Base-by-base conservation (phyloP, 2,113 vertebrate species). In the Collichthys lucidus region DNA sequence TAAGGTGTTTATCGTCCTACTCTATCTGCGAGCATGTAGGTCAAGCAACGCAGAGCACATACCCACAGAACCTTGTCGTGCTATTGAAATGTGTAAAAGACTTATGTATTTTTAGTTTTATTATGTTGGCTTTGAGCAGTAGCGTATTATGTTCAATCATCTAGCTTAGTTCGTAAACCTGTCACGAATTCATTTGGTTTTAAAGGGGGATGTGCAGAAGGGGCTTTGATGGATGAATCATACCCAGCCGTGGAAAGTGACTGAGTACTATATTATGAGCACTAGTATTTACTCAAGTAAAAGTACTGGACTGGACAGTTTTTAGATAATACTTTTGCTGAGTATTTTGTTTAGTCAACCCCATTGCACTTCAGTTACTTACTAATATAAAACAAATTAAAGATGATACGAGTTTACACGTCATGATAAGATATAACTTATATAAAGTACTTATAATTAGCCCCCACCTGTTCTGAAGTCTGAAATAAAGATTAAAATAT, bases 31-130 rank as follows among this genome's bases (percentile, higher is more conserved):
- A 57, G 52, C 63, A 89, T 89, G 77, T 85, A 89, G 89, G 91
- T 91, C 91, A 89, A 52, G 67, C 64, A 66, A 52, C 31, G 7
- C 19, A 52, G 49, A 55, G 69, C 73, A 56, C 20, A 35, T 15
- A 12, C 46, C 11, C 40, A 2, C 26, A 11, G 22, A 66, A 63
- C 62, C 72, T 11, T 60, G 55, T 26, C 19, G 1, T 20, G 20
- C 69, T 67, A 69, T 49, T 69, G 47, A 17, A 64, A 82, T 22
- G 44, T 62, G 26, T 46, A 65, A 17, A 63, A 82, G 56, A 74
- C 74, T 75, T 66, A 86, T 77, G 42, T 89, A 91, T 87, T 75
- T 89, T 74, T 85, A 82, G 79, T 61, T 89, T 90, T 87, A 92
- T 86, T 71, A 88, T 71, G 68, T 66, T 62, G 83, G 70, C 86